Percentiles rank a stretch among this genome's conserved stretches.
phyloP scores from a whole-genome alignment of 92 coral and sea anemone genomes.

The Palythoa grandiflora region DNA sequence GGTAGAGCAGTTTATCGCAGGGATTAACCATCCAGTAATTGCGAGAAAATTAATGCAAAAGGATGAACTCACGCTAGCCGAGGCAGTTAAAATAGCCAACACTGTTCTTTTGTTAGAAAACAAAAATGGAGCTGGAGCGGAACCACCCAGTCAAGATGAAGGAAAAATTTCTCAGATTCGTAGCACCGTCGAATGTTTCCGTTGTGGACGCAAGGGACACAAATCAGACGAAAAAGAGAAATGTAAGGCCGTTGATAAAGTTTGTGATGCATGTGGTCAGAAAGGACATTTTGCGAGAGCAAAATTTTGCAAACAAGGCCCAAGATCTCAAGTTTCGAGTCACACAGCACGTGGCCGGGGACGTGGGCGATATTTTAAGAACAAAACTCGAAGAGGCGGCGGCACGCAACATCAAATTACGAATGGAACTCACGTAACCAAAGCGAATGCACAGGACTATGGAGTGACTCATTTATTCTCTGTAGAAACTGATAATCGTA shows the following conservation, averaged over 20 bases:
- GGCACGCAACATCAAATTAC: background rate
- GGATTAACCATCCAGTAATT: background rate
- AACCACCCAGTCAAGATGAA: background rate
- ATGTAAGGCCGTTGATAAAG: conserved; percentile 23
- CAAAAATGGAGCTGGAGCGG: no score
- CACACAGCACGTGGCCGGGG: no score
- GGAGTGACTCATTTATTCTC: no score
- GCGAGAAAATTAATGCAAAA: conserved; percentile 23
- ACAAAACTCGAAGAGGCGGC: no score
- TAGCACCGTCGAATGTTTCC: conserved; percentile 26
- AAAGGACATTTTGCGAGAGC: background rate
- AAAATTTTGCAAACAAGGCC: no score
- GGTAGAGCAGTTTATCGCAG: conserved; percentile 19
- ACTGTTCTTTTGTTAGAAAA: conserved; percentile 7
- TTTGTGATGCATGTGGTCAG: background rate
- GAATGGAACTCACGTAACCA: background rate
- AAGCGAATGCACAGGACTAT: background rate
- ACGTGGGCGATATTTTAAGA: no score
- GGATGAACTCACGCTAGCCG: conserved; percentile 28
- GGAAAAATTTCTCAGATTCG: conserved; percentile 19
- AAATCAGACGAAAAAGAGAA: conserved; percentile 18
- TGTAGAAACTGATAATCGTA: no score
- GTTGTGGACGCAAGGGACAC: conserved; percentile 26
- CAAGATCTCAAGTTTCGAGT: no score
- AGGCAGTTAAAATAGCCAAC: conserved; percentile 17